Evolutionary conservation across 2,888 invertebrate genomes (phyloP).

Genomic region (Anticlea derivata): DNA sequence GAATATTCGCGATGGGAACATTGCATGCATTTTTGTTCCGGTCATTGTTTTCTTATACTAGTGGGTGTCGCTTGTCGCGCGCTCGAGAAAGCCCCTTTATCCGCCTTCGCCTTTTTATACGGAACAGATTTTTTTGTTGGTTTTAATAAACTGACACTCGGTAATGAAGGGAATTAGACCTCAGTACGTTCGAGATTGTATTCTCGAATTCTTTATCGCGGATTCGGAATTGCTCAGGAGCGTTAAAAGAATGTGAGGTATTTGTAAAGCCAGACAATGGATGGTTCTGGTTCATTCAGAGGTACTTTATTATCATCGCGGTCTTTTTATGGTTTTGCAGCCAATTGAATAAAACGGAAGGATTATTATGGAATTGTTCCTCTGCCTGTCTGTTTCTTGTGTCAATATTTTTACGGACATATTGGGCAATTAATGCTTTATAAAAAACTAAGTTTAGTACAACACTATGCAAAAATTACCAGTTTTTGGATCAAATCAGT

Average conservation of each 20-base stretch:
- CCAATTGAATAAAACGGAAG: neutral
- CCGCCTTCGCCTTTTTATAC: constrained; percentile 60
- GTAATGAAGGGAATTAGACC: constrained; percentile 64
- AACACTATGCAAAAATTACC: too few relatives aligned
- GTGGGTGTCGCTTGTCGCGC: neutral
- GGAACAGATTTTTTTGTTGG: constrained; percentile 67
- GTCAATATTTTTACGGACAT: too few relatives aligned
- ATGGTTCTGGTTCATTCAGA: constrained; percentile 18
- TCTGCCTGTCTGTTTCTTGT: too few relatives aligned
- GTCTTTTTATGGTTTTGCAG: constrained; percentile 2
- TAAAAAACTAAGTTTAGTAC: too few relatives aligned
- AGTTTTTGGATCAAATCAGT: too few relatives aligned
- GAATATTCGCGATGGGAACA: too few relatives aligned
- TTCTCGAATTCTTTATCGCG: constrained; percentile 32
- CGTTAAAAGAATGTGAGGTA: constrained; percentile 25
- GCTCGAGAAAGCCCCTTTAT: constrained; percentile 23
- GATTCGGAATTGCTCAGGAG: constrained; percentile 23
- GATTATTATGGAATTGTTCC: too few relatives aligned
- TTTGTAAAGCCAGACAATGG: constrained; percentile 24
- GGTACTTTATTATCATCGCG: constrained; percentile 13
- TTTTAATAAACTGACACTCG: constrained; percentile 64
- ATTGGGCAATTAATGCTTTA: too few relatives aligned
- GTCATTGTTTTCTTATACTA: too few relatives aligned
- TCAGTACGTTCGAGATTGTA: constrained; percentile 38
- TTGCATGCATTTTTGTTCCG: too few relatives aligned